Evolutionary conservation across 2,888 invertebrate species (phyloP).

Genomic region (Blastobasis lacticolella): DNA sequence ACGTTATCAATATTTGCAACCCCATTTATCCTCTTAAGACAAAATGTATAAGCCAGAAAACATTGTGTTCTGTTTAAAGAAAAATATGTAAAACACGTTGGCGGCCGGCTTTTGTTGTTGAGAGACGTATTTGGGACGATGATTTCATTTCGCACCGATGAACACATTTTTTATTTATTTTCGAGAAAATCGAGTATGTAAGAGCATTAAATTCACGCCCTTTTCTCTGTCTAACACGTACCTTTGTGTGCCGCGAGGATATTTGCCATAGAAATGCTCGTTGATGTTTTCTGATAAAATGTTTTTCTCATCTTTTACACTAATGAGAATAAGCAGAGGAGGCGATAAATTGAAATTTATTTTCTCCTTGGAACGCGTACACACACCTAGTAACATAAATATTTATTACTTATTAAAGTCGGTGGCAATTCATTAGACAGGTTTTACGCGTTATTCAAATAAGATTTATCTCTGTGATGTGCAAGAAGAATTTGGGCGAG

Average conservation of each 20-base stretch:
- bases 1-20: constrained; percentile 33
- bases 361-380: constrained; percentile 39
- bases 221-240: constrained; percentile 32
- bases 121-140: constrained; percentile 57
- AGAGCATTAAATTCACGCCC: constrained; percentile 51
- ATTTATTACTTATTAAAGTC: constrained; percentile 55
- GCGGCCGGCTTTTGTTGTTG: constrained; percentile 52
- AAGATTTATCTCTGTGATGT: constrained; percentile 33
- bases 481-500: constrained; percentile 16
- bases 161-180: constrained; percentile 58
- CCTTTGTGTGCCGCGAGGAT: constrained; percentile 34
- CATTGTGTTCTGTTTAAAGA: constrained; percentile 52
- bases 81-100: constrained; percentile 61
- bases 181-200: constrained; percentile 47
- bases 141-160: constrained; percentile 61
- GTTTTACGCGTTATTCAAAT: constrained; percentile 48
- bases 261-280: constrained; percentile 41
- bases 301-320: constrained; percentile 46
- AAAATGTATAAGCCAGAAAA: constrained; percentile 49
- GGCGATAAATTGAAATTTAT: constrained; percentile 60
- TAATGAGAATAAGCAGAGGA: constrained; percentile 53
- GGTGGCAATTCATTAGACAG: constrained; percentile 49
- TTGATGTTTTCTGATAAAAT: constrained; percentile 48
- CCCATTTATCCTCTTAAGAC: constrained; percentile 54
- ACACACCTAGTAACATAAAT: constrained; percentile 42